Conservation (phyloP, 1,140 invertebrate genomes). For the Caenorhabditis brenneri region DNA sequence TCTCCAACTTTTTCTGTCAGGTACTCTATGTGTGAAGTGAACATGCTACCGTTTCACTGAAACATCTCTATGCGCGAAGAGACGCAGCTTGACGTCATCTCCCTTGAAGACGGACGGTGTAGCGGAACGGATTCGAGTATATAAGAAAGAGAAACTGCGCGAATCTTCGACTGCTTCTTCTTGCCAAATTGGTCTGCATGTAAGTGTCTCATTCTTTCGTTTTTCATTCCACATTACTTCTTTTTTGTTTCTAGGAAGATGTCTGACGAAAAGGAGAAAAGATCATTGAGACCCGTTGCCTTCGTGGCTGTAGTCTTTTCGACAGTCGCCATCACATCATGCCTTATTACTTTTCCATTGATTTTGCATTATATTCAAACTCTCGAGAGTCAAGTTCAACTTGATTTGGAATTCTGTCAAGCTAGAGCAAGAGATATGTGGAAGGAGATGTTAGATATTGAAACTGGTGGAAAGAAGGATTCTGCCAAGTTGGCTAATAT, state of each 20-base stretch:
- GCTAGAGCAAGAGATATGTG: slow-evolving; percentile 54
- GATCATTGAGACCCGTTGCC: slow-evolving; percentile 57
- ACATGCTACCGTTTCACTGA: slow-evolving; percentile 17
- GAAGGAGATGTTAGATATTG: slow-evolving; percentile 61
- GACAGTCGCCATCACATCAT: slow-evolving; percentile 58
- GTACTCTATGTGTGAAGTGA: slow-evolving; percentile 27
- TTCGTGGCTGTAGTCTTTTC: slow-evolving; percentile 61
- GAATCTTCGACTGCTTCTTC: slow-evolving; percentile 22
- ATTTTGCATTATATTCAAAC: slow-evolving; percentile 61
- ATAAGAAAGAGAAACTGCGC: neutral
- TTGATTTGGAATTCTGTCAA: slow-evolving; percentile 61
- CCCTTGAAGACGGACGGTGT: slow-evolving; percentile 4
- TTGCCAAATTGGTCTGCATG: slow-evolving; percentile 32
- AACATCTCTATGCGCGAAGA: neutral
- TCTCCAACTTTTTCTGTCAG: neutral
- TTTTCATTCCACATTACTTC: neutral
- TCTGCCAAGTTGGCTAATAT: slow-evolving; percentile 55
- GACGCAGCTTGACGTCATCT: slow-evolving; percentile 17
- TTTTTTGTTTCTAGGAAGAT: slow-evolving; percentile 8
- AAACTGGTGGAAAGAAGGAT: slow-evolving; percentile 59
- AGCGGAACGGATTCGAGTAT: slow-evolving; percentile 23
- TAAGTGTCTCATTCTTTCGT: neutral
- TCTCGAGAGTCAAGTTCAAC: slow-evolving; percentile 56
- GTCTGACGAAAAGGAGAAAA: slow-evolving; percentile 51
- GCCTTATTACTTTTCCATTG: slow-evolving; percentile 59